Percentiles rank a stretch among this genome's conserved stretches.
These are phyloP conservation scores for Indicator maculatus DNA, from an alignment of 2,113 vertebrate genomes.

Conservation along the genomic window DNA sequence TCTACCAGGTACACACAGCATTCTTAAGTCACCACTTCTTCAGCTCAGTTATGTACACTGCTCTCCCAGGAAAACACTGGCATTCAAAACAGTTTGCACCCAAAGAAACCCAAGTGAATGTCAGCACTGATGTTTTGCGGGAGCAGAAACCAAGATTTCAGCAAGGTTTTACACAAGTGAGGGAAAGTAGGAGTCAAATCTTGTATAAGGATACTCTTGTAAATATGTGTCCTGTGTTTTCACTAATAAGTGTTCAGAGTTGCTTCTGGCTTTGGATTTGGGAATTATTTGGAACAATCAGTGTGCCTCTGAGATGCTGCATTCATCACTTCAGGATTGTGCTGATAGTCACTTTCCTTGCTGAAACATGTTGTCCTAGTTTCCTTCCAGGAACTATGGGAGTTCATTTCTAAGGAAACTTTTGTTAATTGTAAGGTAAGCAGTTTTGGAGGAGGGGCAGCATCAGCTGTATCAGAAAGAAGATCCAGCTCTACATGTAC, in stretches of 20 bases:
- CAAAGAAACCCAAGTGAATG: not conserved
- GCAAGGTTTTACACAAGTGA: not conserved
- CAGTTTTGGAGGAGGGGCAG: not conserved
- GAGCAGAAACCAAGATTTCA: not conserved
- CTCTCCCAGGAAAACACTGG: not conserved
- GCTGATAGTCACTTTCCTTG: not conserved
- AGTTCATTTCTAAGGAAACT: conserved; percentile 22
- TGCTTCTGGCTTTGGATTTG: conserved; percentile 2
- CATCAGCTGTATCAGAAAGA: not conserved
- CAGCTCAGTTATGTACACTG: not conserved
- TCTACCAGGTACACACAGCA: not conserved
- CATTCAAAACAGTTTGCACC: not conserved
- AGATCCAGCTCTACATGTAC: not conserved
- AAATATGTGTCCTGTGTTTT: not conserved
- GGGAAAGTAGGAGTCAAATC: not conserved
- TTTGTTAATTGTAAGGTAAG: not conserved
- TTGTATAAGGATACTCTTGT: not conserved
- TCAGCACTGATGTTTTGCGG: not conserved
- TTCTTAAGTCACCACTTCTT: not conserved
- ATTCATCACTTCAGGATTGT: not conserved
- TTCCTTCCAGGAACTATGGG: not conserved
- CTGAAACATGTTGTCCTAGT: not conserved
- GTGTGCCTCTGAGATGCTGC: not conserved
- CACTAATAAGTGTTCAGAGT: not conserved
- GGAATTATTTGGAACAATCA: not conserved